Conservation (phyloP, 2,797 vertebrate genomes). For the Forpus xanthops region DNA sequence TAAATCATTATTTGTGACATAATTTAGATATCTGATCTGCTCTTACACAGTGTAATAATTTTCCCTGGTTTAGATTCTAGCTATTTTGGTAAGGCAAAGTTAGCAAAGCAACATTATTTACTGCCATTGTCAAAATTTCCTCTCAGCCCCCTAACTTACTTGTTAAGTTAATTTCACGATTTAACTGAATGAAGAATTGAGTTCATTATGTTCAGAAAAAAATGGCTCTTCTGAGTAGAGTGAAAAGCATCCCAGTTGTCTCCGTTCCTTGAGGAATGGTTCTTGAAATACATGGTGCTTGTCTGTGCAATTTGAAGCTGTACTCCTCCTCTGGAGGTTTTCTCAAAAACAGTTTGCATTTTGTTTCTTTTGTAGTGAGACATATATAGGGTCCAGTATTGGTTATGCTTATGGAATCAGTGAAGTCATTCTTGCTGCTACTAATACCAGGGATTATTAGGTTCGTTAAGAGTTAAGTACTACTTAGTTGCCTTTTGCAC, state of each 20-base stretch:
- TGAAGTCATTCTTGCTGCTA: neutral
- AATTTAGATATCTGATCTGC: neutral
- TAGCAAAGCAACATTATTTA: neutral
- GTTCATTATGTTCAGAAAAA: slow-evolving; percentile 15
- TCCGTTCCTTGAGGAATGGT: neutral
- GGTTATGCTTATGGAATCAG: neutral
- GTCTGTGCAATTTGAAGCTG: neutral
- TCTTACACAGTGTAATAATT: neutral
- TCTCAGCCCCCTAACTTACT: slow-evolving; percentile 20
- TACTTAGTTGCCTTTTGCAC: neutral
- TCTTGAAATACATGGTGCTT: neutral
- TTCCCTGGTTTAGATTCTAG: neutral
- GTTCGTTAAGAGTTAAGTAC: neutral
- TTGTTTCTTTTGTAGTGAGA: neutral
- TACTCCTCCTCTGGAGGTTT: neutral
- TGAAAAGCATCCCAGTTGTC: neutral
- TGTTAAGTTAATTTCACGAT: slow-evolving; percentile 35
- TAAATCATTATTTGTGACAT: neutral
- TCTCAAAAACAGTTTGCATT: neutral
- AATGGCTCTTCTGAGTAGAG: neutral
- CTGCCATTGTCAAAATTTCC: slow-evolving; percentile 20
- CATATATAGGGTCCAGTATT: neutral
- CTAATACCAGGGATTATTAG: neutral
- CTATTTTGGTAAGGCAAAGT: neutral
- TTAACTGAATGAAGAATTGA: slow-evolving; percentile 28